phyloP scores from a whole-genome alignment of 2,113 vertebrate genomes.

The Seriola rivoliana region DNA sequence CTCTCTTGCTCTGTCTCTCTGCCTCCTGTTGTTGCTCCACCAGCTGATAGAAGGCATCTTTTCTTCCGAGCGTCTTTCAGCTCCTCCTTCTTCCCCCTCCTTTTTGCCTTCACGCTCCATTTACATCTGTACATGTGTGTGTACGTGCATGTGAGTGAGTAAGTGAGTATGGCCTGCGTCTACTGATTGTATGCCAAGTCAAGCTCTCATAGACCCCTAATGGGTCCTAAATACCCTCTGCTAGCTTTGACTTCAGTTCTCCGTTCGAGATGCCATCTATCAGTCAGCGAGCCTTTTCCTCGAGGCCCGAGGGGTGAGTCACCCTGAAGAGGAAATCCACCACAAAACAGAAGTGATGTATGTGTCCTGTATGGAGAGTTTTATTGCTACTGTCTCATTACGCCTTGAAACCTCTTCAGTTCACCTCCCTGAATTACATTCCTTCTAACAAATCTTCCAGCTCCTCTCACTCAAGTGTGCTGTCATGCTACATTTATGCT shows the following conservation, averaged over 20 bases:
- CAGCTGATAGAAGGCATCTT: conserved; percentile 39
- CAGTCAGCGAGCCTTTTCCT: conserved; percentile 66
- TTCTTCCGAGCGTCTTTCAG: conserved; percentile 52
- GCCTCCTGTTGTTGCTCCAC: conserved; percentile 5
- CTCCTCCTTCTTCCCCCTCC: conserved; percentile 58
- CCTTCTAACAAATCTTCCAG: conserved; percentile 1
- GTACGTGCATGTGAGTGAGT: conserved; percentile 14
- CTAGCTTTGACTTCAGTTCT: conserved; percentile 68
- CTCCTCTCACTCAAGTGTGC: not conserved
- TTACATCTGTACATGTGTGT: conserved; percentile 56
- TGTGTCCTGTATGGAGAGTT: not conserved
- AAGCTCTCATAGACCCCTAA: conserved; percentile 73
- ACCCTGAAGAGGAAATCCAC: conserved; percentile 43
- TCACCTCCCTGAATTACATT: not conserved
- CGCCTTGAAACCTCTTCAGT: conserved; percentile 19
- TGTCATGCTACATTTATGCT: not conserved
- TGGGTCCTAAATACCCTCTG: conserved; percentile 77
- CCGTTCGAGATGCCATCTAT: conserved; percentile 69
- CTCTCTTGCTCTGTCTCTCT: not conserved
- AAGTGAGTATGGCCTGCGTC: conserved; percentile 47
- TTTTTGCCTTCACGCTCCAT: conserved; percentile 73
- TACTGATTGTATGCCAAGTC: conserved; percentile 66
- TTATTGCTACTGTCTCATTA: not conserved
- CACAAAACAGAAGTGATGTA: conserved; percentile 41
- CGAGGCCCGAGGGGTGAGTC: conserved; percentile 47